Conservation (phyloP, 2,797 vertebrate genomes). For the Alauda arvensis region DNA sequence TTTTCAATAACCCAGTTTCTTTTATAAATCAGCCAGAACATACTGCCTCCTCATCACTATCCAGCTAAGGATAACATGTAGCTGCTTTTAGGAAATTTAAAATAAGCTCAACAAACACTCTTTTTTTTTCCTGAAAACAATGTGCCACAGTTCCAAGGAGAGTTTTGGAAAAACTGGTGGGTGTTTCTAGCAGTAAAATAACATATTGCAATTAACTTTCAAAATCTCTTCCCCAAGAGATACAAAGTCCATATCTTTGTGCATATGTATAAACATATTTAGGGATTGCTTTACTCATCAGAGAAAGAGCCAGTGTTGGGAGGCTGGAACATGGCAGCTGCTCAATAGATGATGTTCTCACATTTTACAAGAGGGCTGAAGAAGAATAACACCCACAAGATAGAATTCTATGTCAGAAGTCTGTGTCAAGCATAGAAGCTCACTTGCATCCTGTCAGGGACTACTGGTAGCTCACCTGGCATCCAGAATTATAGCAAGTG, state of each 20-base stretch:
- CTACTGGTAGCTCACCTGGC: neutral
- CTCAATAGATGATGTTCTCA: neutral
- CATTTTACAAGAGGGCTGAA: neutral
- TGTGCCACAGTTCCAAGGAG: conserved; percentile 12
- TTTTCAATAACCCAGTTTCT: neutral
- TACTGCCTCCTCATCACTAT: neutral
- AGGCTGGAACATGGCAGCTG: neutral
- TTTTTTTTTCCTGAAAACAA: neutral
- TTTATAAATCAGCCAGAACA: neutral
- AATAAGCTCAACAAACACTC: neutral
- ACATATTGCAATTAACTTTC: conserved; percentile 12
- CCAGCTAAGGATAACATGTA: neutral
- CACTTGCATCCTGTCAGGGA: neutral
- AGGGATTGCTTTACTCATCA: neutral
- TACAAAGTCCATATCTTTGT: neutral
- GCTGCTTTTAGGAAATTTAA: conserved; percentile 8
- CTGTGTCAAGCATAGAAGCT: neutral
- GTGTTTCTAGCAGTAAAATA: conserved; percentile 27
- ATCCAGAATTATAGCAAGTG: neutral
- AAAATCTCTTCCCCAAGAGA: neutral
- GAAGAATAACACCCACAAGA: neutral
- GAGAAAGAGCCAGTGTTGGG: neutral
- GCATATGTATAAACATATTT: neutral
- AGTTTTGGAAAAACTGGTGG: neutral
- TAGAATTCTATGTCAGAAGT: neutral